A percentile compares a stretch with the other conserved stretches of the same genome.
Evolutionary conservation across 2,888 invertebrate genomes (phyloP).

Genomic region (Linnaemya vulpina): DNA sequence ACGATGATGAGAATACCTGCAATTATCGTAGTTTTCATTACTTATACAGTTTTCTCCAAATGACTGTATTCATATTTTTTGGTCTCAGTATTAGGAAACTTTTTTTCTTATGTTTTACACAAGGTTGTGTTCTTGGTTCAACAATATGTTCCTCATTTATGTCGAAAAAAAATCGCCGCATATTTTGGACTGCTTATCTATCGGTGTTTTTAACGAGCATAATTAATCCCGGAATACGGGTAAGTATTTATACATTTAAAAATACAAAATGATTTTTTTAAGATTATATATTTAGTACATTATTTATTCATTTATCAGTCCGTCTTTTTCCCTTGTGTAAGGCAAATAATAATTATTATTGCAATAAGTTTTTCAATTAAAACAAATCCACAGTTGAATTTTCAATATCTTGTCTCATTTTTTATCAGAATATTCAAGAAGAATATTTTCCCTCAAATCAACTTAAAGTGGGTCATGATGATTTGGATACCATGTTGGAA

Average conservation of each 20-base stretch:
- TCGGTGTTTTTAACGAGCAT: constrained; percentile 84
- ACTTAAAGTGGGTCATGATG: constrained; percentile 86
- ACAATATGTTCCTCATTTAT: constrained; percentile 86
- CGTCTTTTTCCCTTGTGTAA: too few relatives aligned
- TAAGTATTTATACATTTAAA: constrained; percentile 64
- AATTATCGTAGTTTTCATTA: constrained; percentile 78
- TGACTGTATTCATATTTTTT: constrained; percentile 85
- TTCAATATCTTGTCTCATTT: constrained; percentile 3
- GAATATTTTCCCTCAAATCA: constrained; percentile 86
- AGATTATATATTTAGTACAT: too few relatives aligned
- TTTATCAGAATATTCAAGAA: constrained; percentile 79
- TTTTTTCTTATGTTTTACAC: constrained; percentile 82
- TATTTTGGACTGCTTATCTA: constrained; percentile 82
- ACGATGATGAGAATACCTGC: constrained; percentile 58
- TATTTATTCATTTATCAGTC: neutral
- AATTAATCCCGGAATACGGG: constrained; percentile 81
- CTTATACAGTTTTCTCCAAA: constrained; percentile 89
- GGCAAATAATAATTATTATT: too few relatives aligned
- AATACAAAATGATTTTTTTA: too few relatives aligned
- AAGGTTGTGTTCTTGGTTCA: constrained; percentile 86
- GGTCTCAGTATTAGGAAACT: constrained; percentile 81
- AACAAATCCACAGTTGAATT: neutral
- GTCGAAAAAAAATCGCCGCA: constrained; percentile 83
- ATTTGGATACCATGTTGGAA: constrained; percentile 89
- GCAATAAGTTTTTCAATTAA: neutral